Evolutionary conservation across 1,140 invertebrate genomes (phyloP).

Genomic region (Zaprionus ghesquierei): DNA sequence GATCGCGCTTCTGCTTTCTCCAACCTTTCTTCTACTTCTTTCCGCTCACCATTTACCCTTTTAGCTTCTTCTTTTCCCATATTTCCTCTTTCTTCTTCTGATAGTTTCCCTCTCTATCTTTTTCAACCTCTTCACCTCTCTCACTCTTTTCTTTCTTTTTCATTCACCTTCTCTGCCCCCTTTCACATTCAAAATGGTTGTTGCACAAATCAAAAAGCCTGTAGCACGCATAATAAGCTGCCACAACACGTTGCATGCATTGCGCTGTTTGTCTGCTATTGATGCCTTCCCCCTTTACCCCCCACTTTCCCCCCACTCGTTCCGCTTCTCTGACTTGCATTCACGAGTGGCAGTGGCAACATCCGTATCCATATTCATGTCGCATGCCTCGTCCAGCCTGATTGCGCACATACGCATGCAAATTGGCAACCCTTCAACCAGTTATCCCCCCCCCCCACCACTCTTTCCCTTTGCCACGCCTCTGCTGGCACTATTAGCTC

Average conservation of each 20-base stretch:
- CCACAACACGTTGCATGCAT: slow-evolving; percentile 58
- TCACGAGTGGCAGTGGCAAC: not conserved
- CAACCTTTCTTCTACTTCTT: no score
- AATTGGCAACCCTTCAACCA: not conserved
- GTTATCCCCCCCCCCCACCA: not conserved
- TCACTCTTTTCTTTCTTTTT: not conserved
- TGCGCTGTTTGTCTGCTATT: slow-evolving; percentile 26
- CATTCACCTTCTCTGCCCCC: not conserved
- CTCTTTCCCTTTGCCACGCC: not conserved
- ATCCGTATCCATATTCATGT: slow-evolving; percentile 6
- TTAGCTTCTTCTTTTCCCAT: no score
- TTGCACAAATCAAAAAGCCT: not conserved
- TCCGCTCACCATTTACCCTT: no score
- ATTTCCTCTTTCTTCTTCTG: not conserved
- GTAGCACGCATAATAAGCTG: slow-evolving; percentile 37
- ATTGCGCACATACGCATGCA: not conserved
- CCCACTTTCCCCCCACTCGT: not conserved
- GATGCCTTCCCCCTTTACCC: slow-evolving; percentile 10
- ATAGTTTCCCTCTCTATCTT: not conserved
- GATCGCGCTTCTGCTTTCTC: no score
- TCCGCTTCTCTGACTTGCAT: not conserved
- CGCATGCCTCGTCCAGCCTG: slow-evolving; percentile 11
- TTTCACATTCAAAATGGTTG: not conserved
- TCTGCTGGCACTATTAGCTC: not conserved
- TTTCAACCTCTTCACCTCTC: not conserved